Base-by-base conservation (phyloP, 1,140 invertebrate species). In the Globodera rostochiensis region DNA sequence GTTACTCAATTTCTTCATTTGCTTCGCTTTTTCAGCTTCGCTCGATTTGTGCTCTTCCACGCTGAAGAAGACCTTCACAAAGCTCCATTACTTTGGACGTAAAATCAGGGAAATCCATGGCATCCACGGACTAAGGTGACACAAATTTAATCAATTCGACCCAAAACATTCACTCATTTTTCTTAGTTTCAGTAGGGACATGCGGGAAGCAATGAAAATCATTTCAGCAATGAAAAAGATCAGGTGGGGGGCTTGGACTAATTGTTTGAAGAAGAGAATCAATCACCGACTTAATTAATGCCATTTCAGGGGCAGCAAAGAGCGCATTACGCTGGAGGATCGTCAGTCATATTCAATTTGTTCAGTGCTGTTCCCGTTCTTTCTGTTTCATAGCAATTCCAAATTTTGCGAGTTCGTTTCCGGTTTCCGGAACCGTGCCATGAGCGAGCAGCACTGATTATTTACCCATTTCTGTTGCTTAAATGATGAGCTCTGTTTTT, bases 181-280 rank as follows among this genome's bases (percentile, higher is more conserved):
- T 69, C 85, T 85, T 6, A 89, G 87, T 80, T 88, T 89, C 81
- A 84, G 85, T 71, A 87, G 89, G 73, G 88, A 89, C 79, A 89
- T 89, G 53, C 80, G 89, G 36, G 88, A 85, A 81, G 89, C 89
- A 19, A 89, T 89, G 89, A 83, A 89, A 64, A 88, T 89, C 49
- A 87, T 89, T 60, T 88, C 88, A 13, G 88, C 88, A 9, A 77
- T 89, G 45, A 89, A 89, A 78, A 89, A 90, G 69, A 89, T 87
- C 11, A 88, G 88, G 88, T n/a, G 47, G 19, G 6, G 47, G 3
- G 6, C 1, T 19, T 78, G n/a, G 9, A 19, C 15, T 15, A 60
- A 79, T 3, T 75, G 15, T 19, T 77, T 2, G 25, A 21, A 19
- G 13, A 57, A 64, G 9, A 6, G 50, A 19, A 60, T 15, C 5